These are phyloP conservation scores for Helobdella robusta DNA, from an alignment of 2,888 invertebrate species.

Conservation along the genomic window DNA sequence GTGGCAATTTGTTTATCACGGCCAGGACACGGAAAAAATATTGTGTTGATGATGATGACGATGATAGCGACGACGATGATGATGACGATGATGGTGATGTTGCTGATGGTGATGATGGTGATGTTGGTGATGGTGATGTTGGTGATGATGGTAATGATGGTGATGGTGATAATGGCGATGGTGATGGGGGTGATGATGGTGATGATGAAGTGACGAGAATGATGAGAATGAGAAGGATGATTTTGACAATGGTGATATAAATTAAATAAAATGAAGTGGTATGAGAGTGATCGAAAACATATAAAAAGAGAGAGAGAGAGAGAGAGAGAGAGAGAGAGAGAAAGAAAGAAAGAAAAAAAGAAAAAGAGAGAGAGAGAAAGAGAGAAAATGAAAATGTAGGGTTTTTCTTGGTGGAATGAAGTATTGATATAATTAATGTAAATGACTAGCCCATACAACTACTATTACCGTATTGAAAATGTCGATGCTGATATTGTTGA, in stretches of 20 bases:
- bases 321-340: conserved; percentile 1
- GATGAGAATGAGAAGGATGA: not conserved
- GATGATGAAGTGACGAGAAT: conserved; percentile 1
- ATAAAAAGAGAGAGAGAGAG: not conserved
- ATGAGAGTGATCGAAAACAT: not conserved
- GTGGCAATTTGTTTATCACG: too few relatives aligned
- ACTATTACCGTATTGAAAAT: too few relatives aligned
- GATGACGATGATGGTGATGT: conserved; percentile 13
- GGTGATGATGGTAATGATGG: conserved; percentile 12
- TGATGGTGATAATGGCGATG: conserved; percentile 12
- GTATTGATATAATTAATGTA: too few relatives aligned
- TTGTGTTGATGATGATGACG: not conserved
- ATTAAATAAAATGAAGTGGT: too few relatives aligned
- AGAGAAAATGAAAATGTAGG: too few relatives aligned
- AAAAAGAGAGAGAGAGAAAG: conserved; percentile 3
- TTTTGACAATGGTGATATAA: not conserved
- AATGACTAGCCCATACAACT: too few relatives aligned
- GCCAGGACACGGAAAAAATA: too few relatives aligned
- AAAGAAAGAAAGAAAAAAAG: conserved; percentile 3
- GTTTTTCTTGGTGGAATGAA: too few relatives aligned
- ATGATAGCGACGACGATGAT: conserved; percentile 13
- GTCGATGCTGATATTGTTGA: too few relatives aligned
- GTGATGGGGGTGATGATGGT: too few relatives aligned
- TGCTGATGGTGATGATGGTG: too few relatives aligned
- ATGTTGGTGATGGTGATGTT: too few relatives aligned